A percentile compares a stretch with the other conserved stretches of the same genome.
These are phyloP conservation scores for Cepaea nemoralis DNA, from an alignment of 1,140 invertebrate genomes.

Conservation along the genomic window DNA sequence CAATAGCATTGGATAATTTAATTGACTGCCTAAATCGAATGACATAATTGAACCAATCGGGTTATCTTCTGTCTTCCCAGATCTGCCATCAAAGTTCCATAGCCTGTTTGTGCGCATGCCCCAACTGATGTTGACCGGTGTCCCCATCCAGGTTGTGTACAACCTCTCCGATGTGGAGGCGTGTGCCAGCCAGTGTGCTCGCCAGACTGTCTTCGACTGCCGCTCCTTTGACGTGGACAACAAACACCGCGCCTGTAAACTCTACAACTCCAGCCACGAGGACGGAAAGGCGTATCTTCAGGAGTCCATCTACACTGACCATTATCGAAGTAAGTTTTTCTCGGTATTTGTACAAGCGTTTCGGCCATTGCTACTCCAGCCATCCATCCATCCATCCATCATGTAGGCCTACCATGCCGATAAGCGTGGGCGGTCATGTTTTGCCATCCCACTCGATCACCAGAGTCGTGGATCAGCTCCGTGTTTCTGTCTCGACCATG, in stretches of 20 bases:
- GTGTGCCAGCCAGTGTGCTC: constrained; percentile 56
- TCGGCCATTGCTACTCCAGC: no score
- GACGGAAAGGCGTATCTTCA: constrained; percentile 52
- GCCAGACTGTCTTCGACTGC: constrained; percentile 61
- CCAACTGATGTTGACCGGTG: constrained; percentile 49
- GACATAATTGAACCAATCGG: neutral
- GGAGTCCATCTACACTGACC: constrained; percentile 52
- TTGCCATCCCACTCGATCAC: no score
- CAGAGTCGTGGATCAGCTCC: no score
- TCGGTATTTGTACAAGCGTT: no score
- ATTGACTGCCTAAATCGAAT: neutral
- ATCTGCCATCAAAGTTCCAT: constrained; percentile 41
- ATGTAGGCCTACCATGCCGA: no score
- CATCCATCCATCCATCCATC: no score
- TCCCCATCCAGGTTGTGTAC: constrained; percentile 48
- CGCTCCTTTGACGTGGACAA: constrained; percentile 64
- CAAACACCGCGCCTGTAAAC: constrained; percentile 48
- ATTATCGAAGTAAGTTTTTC: constrained; percentile 66
- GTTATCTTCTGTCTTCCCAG: constrained; percentile 20
- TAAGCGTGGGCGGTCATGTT: no score
- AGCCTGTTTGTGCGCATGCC: constrained; percentile 57
- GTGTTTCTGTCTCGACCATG: no score
- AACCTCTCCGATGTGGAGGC: constrained; percentile 52
- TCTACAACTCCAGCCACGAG: constrained; percentile 58
- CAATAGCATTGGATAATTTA: neutral